Percentiles rank a stretch among this genome's conserved stretches.
phyloP scores from a whole-genome alignment of 2,113 vertebrate species.

The Meriones unguiculatus region DNA sequence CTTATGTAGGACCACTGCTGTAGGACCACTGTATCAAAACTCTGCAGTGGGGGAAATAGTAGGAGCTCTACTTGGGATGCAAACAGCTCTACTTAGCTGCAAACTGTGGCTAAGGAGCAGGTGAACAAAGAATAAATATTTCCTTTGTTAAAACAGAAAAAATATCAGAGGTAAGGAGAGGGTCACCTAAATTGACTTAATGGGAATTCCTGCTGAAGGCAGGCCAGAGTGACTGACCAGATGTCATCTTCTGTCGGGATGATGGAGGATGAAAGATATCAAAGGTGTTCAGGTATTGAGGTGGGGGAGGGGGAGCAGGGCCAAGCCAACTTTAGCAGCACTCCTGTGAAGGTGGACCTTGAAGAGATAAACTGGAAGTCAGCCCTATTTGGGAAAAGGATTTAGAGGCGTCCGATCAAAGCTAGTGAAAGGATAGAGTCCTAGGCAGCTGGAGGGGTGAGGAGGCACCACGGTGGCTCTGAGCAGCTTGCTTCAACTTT shows the following conservation, averaged over 20 bases:
- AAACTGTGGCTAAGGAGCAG: not conserved
- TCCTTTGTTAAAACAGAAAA: not conserved
- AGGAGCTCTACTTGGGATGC: not conserved
- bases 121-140: not conserved
- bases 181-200: not conserved
- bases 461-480: accelerated
- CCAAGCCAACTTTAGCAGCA: not conserved
- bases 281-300: not conserved
- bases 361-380: not conserved
- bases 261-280: not conserved
- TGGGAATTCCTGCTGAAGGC: not conserved
- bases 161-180: not conserved
- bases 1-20: not conserved
- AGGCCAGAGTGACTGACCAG: not conserved
- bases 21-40: not conserved
- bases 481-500: not conserved
- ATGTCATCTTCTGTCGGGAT: not conserved
- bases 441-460: not conserved
- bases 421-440: not conserved
- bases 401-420: not conserved
- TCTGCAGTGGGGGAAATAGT: not conserved
- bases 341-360: not conserved
- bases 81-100: not conserved
- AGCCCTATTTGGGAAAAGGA: not conserved
- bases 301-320: not conserved